Conservation (phyloP, 1,140 invertebrate species). For the Sogatella furcifera region DNA sequence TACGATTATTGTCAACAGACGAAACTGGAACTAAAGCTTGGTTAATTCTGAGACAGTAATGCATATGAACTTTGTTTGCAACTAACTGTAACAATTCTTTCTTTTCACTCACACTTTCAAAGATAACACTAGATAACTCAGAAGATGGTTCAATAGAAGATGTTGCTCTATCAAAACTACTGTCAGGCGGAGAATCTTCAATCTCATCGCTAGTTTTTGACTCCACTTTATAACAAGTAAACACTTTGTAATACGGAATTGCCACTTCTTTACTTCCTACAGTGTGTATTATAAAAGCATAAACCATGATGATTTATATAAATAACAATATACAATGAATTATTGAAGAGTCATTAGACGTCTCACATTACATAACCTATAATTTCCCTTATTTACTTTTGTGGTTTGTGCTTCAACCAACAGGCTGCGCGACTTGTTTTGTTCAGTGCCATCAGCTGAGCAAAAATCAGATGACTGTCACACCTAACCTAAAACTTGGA, state of each 20-base stretch:
- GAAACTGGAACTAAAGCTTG: neutral
- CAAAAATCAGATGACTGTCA: no score
- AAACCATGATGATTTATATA: neutral
- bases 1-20: neutral
- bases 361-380: no score
- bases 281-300: neutral
- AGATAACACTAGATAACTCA: neutral
- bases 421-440: no score
- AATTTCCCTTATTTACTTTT: no score
- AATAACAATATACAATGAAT: no score
- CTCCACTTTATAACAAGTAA: neutral
- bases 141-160: neutral
- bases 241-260: neutral
- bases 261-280: neutral
- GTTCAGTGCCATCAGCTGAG: no score
- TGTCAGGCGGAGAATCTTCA: neutral
- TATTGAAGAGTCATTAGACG: no score
- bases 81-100: neutral
- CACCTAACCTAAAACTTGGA: no score
- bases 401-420: no score
- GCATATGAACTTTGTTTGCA: neutral
- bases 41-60: neutral
- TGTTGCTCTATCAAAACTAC: neutral
- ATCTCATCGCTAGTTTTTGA: neutral
- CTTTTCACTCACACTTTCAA: neutral